Conservation (phyloP, 2,888 invertebrate species). For the Dasysyrphus albostriatus region DNA sequence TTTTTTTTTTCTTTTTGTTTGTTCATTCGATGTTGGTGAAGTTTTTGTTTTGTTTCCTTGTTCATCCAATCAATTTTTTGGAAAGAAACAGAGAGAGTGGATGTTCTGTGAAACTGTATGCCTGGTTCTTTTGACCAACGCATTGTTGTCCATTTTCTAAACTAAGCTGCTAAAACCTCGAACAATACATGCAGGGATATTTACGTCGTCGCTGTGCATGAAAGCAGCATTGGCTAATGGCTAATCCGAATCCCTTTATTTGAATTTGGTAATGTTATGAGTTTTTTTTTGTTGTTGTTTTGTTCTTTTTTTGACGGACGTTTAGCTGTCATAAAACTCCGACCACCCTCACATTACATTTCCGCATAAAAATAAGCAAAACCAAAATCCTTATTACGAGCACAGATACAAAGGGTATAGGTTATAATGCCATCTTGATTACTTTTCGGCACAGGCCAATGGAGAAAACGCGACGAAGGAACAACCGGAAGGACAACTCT, state of each 20-base stretch:
- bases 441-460: constrained; percentile 52
- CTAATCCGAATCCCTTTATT: constrained; percentile 61
- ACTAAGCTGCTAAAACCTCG: constrained; percentile 37
- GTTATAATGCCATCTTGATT: constrained; percentile 68
- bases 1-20: constrained; percentile 14
- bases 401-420: constrained; percentile 12
- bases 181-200: constrained; percentile 56
- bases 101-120: constrained; percentile 8
- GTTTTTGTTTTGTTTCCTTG: constrained; percentile 20
- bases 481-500: constrained; percentile 34
- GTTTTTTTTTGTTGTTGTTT: neutral
- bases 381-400: constrained; percentile 23
- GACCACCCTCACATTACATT: constrained; percentile 20
- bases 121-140: constrained; percentile 34
- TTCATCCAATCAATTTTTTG: constrained; percentile 4
- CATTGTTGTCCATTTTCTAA: constrained; percentile 49
- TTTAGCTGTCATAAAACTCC: constrained; percentile 44
- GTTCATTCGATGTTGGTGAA: constrained; percentile 3
- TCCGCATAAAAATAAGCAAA: constrained; percentile 19
- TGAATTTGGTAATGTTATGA: constrained; percentile 57
- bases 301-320: constrained; percentile 4
- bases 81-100: neutral
- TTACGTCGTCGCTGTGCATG: neutral
- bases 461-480: constrained; percentile 3
- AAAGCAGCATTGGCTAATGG: neutral